These are phyloP conservation scores for Paraplagusia blochii DNA, from an alignment of 2,113 vertebrate species.

Conservation along the genomic window DNA sequence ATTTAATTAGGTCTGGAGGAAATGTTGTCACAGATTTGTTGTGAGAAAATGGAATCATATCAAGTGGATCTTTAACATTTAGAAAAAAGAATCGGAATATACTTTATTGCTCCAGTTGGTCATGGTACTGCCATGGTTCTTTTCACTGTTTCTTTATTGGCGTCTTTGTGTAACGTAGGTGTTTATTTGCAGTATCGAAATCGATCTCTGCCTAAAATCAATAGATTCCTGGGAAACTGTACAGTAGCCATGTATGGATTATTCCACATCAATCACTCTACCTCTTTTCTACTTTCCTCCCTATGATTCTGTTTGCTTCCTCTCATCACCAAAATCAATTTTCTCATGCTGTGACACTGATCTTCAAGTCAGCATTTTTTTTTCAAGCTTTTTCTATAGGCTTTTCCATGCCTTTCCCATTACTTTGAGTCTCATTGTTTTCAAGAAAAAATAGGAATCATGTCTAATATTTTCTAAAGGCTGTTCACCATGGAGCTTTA, in stretches of 20 bases:
- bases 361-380: neutral
- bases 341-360: slow-evolving; percentile 27
- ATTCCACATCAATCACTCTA: slow-evolving; percentile 46
- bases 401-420: slow-evolving; percentile 6
- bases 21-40: too few species aligned
- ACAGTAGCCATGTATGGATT: slow-evolving; percentile 46
- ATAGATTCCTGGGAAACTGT: slow-evolving; percentile 54
- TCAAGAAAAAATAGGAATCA: too few species aligned
- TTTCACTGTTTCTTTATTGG: slow-evolving; percentile 28
- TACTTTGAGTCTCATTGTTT: neutral
- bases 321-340: slow-evolving; percentile 31
- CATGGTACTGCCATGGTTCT: slow-evolving; percentile 28
- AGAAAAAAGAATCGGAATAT: too few species aligned
- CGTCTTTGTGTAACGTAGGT: slow-evolving; percentile 48
- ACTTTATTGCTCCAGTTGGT: neutral
- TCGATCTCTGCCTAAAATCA: slow-evolving; percentile 56
- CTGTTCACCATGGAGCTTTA: too few species aligned
- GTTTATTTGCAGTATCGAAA: slow-evolving; percentile 60
- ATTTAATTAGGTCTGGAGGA: too few species aligned
- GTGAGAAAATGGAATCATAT: too few species aligned
- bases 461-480: too few species aligned
- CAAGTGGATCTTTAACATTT: too few species aligned
- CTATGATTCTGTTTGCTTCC: too few species aligned
- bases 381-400: slow-evolving; percentile 16
- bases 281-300: slow-evolving; percentile 14